Evolutionary conservation across 2,113 vertebrate species (phyloP).

Genomic region (Melanerpes aurifrons): DNA sequence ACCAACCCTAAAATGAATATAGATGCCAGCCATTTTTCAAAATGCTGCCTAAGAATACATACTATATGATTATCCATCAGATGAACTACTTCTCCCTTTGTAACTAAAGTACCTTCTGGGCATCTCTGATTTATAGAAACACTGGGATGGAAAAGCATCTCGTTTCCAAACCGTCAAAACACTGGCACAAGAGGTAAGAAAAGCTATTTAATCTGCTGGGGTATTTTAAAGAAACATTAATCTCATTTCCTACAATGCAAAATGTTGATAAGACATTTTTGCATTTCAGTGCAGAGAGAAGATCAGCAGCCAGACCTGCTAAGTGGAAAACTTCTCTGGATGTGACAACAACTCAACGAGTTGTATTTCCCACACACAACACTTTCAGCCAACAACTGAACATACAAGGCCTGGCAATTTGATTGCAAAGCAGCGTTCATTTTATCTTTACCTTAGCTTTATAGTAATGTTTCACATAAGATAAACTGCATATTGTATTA

Average conservation of each 20-base stretch:
- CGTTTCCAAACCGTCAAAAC: not conserved
- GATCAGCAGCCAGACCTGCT: rapidly evolving
- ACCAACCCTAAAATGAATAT: not conserved
- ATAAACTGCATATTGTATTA: not conserved
- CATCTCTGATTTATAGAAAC: not conserved
- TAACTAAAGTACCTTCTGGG: not conserved
- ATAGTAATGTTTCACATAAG: not conserved
- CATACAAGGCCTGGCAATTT: not conserved
- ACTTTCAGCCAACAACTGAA: not conserved
- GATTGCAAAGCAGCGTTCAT: not conserved
- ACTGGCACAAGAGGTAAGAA: not conserved
- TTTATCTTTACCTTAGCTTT: not conserved
- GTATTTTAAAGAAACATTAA: not conserved
- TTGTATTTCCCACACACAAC: not conserved
- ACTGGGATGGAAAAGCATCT: not conserved
- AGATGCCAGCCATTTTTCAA: not conserved
- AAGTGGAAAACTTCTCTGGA: not conserved
- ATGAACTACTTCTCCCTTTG: not conserved
- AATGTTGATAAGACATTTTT: not conserved
- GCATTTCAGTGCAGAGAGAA: not conserved
- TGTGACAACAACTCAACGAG: not conserved
- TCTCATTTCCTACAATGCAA: not conserved
- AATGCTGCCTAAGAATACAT: not conserved
- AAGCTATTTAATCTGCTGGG: not conserved
- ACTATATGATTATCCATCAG: not conserved